Percentiles rank a stretch among this genome's conserved stretches.
These are phyloP conservation scores for Caprella mutica DNA, from an alignment of 2,888 invertebrate genomes.

Conservation along the genomic window DNA sequence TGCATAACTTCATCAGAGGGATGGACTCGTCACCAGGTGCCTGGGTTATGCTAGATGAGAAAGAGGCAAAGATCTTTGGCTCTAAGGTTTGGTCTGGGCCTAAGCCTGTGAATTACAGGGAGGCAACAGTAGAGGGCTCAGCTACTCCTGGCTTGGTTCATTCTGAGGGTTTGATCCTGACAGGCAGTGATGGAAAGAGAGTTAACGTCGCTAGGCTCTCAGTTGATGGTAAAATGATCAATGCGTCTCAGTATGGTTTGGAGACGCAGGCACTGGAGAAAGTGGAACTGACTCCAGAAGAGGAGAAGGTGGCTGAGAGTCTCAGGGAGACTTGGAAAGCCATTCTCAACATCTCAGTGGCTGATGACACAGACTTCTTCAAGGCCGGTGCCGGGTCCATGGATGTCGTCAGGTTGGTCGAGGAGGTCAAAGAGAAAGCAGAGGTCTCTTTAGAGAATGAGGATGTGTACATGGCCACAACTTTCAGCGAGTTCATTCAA, in stretches of 20 bases:
- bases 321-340: slow-evolving; percentile 66
- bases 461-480: slow-evolving; percentile 84
- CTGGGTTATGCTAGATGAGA: slow-evolving; percentile 52
- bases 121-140: slow-evolving; percentile 52
- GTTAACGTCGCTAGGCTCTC: slow-evolving; percentile 67
- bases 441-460: slow-evolving; percentile 70
- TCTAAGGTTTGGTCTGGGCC: slow-evolving; percentile 57
- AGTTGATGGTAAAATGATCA: slow-evolving; percentile 67
- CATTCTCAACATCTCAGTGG: slow-evolving; percentile 64
- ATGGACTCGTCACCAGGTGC: slow-evolving; percentile 93
- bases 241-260: slow-evolving; percentile 61
- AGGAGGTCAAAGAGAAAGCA: slow-evolving; percentile 75
- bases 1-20: slow-evolving; percentile 88
- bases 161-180: slow-evolving; percentile 63
- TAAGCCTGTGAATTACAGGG: slow-evolving; percentile 45
- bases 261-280: slow-evolving; percentile 46
- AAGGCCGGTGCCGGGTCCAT: slow-evolving; percentile 91
- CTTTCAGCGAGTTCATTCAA: slow-evolving; percentile 65
- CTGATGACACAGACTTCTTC: slow-evolving; percentile 80
- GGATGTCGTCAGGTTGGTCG: slow-evolving; percentile 86
- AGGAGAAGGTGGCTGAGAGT: slow-evolving; percentile 54
- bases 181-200: slow-evolving; percentile 65
- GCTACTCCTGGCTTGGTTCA: slow-evolving; percentile 57
- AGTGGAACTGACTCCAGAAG: slow-evolving; percentile 60
- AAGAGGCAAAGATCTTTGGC: slow-evolving; percentile 65